Evolutionary conservation across 2,113 vertebrate genomes (phyloP).

Genomic region (Isurus oxyrinchus): DNA sequence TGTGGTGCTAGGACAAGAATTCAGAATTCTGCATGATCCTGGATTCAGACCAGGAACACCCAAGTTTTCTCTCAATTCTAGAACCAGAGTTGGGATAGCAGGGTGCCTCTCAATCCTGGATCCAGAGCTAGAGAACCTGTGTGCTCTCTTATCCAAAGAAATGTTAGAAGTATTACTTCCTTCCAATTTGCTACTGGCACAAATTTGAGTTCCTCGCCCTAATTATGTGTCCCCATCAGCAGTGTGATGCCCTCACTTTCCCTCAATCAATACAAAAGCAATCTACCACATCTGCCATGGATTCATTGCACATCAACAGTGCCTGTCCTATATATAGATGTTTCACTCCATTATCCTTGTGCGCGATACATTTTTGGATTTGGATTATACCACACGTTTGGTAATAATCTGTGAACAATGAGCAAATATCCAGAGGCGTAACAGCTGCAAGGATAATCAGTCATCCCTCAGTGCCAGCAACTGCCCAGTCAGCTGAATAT

Average conservation of each 20-base stretch:
- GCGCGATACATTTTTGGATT: neutral
- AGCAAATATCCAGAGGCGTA: conserved; percentile 6
- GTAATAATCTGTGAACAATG: conserved; percentile 30
- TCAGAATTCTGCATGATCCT: neutral
- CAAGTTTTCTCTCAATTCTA: neutral
- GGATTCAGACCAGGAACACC: neutral
- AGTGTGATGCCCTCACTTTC: neutral
- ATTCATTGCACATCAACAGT: neutral
- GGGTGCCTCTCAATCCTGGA: neutral
- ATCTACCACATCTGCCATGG: neutral
- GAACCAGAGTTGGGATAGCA: neutral
- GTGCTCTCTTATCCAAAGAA: neutral
- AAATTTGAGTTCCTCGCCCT: neutral
- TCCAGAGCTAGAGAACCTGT: neutral
- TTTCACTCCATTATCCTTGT: neutral
- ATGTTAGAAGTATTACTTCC: neutral
- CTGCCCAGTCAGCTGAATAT: conserved; percentile 6
- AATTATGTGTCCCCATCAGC: too few relatives aligned
- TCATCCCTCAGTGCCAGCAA: conserved; percentile 19
- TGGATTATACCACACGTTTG: neutral
- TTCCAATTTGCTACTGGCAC: neutral
- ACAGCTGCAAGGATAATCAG: conserved; percentile 27
- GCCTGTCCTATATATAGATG: neutral
- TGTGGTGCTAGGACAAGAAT: neutral
- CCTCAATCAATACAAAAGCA: neutral